Evolutionary conservation across 2,888 invertebrate species (phyloP).

Genomic region (Cryptosula pallasiana): DNA sequence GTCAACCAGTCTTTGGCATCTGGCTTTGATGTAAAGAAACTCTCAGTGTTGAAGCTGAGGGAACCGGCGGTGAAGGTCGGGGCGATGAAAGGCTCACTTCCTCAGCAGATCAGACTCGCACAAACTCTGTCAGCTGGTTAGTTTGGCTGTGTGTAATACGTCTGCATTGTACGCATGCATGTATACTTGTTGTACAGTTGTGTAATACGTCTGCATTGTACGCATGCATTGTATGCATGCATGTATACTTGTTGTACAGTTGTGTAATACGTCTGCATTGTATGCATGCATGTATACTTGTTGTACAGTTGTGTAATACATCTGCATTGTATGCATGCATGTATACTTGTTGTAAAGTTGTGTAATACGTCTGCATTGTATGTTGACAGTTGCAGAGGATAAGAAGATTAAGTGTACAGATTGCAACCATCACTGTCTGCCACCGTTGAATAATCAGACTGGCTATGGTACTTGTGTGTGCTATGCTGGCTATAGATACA

Average conservation of each 20-base stretch:
- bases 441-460: not conserved
- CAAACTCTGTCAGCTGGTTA: not conserved
- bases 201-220: too few relatives aligned
- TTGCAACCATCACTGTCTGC: slow-evolving; percentile 18
- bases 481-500: slow-evolving; percentile 8
- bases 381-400: not conserved
- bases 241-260: too few relatives aligned
- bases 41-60: not conserved
- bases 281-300: too few relatives aligned
- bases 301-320: too few relatives aligned
- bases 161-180: too few relatives aligned
- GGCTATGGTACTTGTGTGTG: slow-evolving; percentile 10
- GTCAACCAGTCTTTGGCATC: not conserved
- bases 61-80: not conserved
- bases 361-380: too few relatives aligned
- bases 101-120: not conserved
- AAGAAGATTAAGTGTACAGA: not conserved
- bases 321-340: too few relatives aligned
- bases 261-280: too few relatives aligned
- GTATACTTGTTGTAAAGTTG: too few relatives aligned
- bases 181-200: too few relatives aligned
- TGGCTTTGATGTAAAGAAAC: slow-evolving; percentile 9
- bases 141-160: too few relatives aligned
- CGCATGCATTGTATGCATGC: too few relatives aligned
- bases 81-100: not conserved